phyloP scores from a whole-genome alignment of 2,888 invertebrate genomes.

The Andrena bucephala region DNA sequence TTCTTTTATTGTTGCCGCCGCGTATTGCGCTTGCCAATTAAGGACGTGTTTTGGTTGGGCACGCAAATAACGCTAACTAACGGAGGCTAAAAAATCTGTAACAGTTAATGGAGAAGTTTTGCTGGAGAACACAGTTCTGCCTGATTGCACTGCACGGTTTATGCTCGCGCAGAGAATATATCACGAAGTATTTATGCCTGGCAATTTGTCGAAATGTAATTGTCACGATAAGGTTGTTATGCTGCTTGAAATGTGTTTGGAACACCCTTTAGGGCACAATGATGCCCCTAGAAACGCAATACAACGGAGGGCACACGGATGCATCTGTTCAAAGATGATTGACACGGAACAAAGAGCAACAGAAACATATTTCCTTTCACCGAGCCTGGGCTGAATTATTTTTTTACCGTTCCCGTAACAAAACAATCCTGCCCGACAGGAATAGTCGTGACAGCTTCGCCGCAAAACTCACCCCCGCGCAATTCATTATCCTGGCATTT shows the following conservation, averaged over 20 bases:
- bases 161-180: too few species aligned
- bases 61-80: conserved; percentile 20
- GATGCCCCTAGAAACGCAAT: not conserved
- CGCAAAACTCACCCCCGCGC: conserved; percentile 38
- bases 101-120: not conserved
- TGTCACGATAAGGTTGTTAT: not conserved
- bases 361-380: not conserved
- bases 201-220: too few species aligned
- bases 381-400: not conserved
- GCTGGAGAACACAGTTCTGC: too few species aligned
- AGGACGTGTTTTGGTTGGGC: not conserved
- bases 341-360: not conserved
- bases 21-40: conserved; percentile 24
- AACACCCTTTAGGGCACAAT: not conserved
- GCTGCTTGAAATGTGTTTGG: not conserved
- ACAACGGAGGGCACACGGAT: not conserved
- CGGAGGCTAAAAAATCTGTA: not conserved
- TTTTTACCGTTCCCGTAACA: conserved; percentile 1
- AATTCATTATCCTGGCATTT: conserved; percentile 50
- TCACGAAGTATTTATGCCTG: too few species aligned
- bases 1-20: conserved; percentile 16
- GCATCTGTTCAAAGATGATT: not conserved
- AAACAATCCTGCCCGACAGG: not conserved
- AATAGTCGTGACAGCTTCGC: not conserved
- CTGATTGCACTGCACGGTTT: too few species aligned